These are phyloP conservation scores for Campopleginae sp. DNA, from an alignment of 2,888 invertebrate genomes.

Conservation along the genomic window DNA sequence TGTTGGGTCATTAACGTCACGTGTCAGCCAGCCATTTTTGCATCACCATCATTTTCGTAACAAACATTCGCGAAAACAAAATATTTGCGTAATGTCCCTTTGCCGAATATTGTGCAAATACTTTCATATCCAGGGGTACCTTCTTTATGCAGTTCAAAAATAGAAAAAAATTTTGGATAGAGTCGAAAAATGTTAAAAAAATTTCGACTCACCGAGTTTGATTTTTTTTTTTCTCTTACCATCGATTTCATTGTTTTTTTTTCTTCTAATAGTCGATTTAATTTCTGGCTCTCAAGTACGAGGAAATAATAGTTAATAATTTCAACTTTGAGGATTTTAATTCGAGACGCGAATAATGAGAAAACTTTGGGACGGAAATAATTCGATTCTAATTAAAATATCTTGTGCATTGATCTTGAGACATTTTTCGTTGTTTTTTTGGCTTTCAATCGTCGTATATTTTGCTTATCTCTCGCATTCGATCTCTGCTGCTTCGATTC, in stretches of 20 bases:
- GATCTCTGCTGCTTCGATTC: constrained; percentile 17
- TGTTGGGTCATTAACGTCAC: constrained; percentile 50
- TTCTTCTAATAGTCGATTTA: too few species aligned
- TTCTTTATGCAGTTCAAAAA: too few species aligned
- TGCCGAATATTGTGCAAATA: constrained; percentile 11
- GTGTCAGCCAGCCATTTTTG: constrained; percentile 30
- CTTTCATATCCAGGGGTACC: neutral
- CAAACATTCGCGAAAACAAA: constrained; percentile 20
- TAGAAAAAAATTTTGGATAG: neutral
- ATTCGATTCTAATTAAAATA: neutral
- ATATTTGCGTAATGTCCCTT: neutral
- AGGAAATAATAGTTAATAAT: too few species aligned
- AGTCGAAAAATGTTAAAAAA: too few species aligned
- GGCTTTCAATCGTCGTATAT: constrained; percentile 15
- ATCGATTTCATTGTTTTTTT: too few species aligned
- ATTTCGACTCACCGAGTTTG: neutral
- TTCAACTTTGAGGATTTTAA: too few species aligned
- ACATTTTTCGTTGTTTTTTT: neutral
- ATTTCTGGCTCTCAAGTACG: too few species aligned
- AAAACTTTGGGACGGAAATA: neutral
- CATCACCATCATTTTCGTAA: constrained; percentile 37
- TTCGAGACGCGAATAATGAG: neutral
- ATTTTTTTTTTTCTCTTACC: too few species aligned
- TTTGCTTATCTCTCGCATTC: constrained; percentile 28
- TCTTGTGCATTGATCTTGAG: constrained; percentile 11